Evolutionary conservation across 2,888 invertebrate species (phyloP), one percentile per base, ranked within the genome.

Genomic region (Nycteola revayana): DNA sequence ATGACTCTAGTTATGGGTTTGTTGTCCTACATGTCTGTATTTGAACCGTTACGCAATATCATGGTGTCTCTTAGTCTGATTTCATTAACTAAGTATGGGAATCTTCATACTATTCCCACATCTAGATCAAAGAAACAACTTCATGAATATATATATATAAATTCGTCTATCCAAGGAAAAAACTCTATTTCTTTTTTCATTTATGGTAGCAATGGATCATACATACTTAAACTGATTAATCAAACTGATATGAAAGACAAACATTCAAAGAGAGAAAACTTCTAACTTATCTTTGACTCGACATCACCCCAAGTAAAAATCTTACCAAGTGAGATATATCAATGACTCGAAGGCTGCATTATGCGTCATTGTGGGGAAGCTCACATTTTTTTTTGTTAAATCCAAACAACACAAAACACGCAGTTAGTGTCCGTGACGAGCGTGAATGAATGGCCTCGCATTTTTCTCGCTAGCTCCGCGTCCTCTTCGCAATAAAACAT

Each of bases 351-450:
- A 61, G 66, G 72, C 75, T 72, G 73, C 67, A 70, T 74, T 69
- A 71, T 55, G 65, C 49, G 51, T 50, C 50, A 59, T 51, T 51
- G 53, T 48, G 60, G 66, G 63, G 58, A 66, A 63, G 46, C 62
- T 60, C 68, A 56, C 74, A 75, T 81, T 80, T 77, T 70, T 80
- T 73, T 32, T 58, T 63, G 69, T 69, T 69, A 76, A 83, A 81
- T 77, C 78, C 76, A 77, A 80, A 80, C 80, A 82, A 74, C 72
- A 69, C 66, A 66, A 66, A 75, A 81, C 79, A 78, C 77, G 80
- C 78, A 80, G 78, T 85, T 81, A 83, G 77, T 76, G 73, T 67
- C 82, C 76, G 77, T 82, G 85, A 85, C 82, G 84, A 85, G 76
- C 73, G 70, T 60, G 73, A 77, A 86, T 77, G 76, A 75, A 85